Percentiles rank a stretch among this genome's conserved stretches.
Conservation (phyloP, 2,797 vertebrate genomes). For the Eutrigla gurnardus region DNA sequence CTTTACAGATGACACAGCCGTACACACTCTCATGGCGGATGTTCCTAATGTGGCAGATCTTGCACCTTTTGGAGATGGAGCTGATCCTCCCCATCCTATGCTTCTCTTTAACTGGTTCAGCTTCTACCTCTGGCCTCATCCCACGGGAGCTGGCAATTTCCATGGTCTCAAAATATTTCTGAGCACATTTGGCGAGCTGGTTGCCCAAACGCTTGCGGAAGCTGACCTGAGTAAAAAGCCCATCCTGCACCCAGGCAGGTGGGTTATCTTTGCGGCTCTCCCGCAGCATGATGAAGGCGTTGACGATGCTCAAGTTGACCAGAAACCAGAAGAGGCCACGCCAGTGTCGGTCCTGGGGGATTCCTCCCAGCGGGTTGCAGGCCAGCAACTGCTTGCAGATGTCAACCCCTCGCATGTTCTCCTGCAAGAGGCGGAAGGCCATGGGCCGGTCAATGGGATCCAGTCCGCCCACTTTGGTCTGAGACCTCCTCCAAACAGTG, state of each 20-base stretch:
- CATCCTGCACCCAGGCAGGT: slow-evolving; percentile 80
- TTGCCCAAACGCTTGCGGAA: slow-evolving; percentile 83
- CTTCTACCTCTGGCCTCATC: not conserved
- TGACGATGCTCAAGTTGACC: slow-evolving; percentile 84
- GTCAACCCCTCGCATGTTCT: slow-evolving; percentile 88
- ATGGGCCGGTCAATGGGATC: slow-evolving; percentile 78
- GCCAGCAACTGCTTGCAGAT: slow-evolving; percentile 87
- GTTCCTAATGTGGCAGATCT: slow-evolving; percentile 77
- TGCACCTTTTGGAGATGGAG: slow-evolving; percentile 74
- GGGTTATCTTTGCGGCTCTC: slow-evolving; percentile 84
- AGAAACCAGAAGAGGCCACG: slow-evolving; percentile 85
- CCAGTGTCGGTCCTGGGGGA: slow-evolving; percentile 81
- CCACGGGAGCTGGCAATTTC: slow-evolving; percentile 11
- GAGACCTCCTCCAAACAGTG: slow-evolving; percentile 83
- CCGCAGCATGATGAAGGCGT: slow-evolving; percentile 84
- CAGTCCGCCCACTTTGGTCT: slow-evolving; percentile 70
- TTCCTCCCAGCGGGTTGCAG: slow-evolving; percentile 84
- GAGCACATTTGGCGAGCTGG: slow-evolving; percentile 80
- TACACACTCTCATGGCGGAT: slow-evolving; percentile 76
- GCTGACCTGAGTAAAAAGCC: slow-evolving; percentile 83
- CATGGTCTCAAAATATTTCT: slow-evolving; percentile 54
- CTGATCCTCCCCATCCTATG: slow-evolving; percentile 79
- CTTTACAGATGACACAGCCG: slow-evolving; percentile 76
- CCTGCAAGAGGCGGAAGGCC: slow-evolving; percentile 84
- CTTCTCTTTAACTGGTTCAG: slow-evolving; percentile 45